Base-by-base conservation (phyloP, 2,797 vertebrate species). In the Podarcis siculus region DNA sequence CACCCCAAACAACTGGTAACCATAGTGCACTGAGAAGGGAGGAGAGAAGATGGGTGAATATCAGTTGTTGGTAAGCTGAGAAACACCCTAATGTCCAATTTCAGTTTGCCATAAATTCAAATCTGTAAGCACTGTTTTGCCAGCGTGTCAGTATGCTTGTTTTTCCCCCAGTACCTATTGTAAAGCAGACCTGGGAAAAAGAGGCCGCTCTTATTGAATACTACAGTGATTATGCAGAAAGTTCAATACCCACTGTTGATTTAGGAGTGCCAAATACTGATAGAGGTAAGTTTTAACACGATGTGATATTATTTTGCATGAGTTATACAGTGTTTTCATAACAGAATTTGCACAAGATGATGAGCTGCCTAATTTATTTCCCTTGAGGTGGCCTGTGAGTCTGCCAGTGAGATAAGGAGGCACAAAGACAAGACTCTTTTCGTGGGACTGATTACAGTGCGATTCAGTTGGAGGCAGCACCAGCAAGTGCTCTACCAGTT, bases 181-280 rank as follows among this genome's bases (percentile, higher is more conserved):
- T 99, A 93, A 99, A 99, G 97, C 98, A 97, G 96, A 99, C 99
- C 0, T 99, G 99, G 99, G 98, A 98, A 87, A 95, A 96, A 87
- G 97, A 99, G 87, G 97, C 98, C 35, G 94, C 96, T 27, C 95
- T 96, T 89, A 95, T 99, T 73, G 98, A 98, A 92, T 99, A 98
- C 95, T 99, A 99, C 96, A 99, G 99, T 83, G 98, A 99, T 96
- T 94, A 97, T 0, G 95, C 96, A n/a, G 98, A 99, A 90, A 91
- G 92, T 45, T 96, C 98, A 66, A 98, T 99, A 95, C 99, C 99
- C 35, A 98, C 99, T 45, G 89, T 98, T 90, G 94, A 99, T 93
- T 95, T 99, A 94, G 98, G 98, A 3, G 39, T 99, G 49, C 98
- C 99, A 64, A 99, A 99, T 87, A 99, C 98, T 61, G 98, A 99